These are phyloP conservation scores for Pseudochromis fuscus DNA, from an alignment of 2,797 vertebrate genomes.

Conservation along the genomic window DNA sequence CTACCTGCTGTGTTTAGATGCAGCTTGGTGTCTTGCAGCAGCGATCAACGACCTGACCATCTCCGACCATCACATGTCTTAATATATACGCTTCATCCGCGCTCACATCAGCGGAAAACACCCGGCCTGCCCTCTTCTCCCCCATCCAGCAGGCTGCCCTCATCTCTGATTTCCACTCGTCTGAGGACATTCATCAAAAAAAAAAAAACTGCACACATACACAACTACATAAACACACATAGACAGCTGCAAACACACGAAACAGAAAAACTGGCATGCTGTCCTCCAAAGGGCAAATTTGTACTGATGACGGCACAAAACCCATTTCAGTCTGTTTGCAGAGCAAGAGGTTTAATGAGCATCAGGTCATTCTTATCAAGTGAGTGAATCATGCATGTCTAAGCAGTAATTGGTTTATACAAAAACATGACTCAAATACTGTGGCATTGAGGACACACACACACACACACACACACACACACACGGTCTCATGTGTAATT, in stretches of 20 bases:
- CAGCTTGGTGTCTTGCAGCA: conserved; percentile 14
- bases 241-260: background rate
- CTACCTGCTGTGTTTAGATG: conserved; percentile 56
- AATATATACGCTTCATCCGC: conserved; percentile 72
- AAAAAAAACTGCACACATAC: conserved; percentile 39
- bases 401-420: conserved; percentile 76
- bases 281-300: conserved; percentile 60
- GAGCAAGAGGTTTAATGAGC: conserved; percentile 52
- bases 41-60: conserved; percentile 36
- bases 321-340: conserved; percentile 43
- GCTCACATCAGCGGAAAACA: conserved; percentile 86
- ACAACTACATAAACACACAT: conserved; percentile 26
- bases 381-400: conserved; percentile 63
- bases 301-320: conserved; percentile 72
- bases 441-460: conserved; percentile 26
- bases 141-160: conserved; percentile 43
- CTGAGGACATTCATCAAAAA: conserved; percentile 39
- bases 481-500: conserved; percentile 1
- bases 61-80: conserved; percentile 34
- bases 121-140: conserved; percentile 48
- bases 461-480: conserved; percentile 27
- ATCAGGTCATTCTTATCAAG: conserved; percentile 75
- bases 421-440: conserved; percentile 73
- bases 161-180: conserved; percentile 64
- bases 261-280: conserved; percentile 35